Evolutionary conservation across 2,797 vertebrate species (phyloP).

Genomic region (Fistularia tabacaria): DNA sequence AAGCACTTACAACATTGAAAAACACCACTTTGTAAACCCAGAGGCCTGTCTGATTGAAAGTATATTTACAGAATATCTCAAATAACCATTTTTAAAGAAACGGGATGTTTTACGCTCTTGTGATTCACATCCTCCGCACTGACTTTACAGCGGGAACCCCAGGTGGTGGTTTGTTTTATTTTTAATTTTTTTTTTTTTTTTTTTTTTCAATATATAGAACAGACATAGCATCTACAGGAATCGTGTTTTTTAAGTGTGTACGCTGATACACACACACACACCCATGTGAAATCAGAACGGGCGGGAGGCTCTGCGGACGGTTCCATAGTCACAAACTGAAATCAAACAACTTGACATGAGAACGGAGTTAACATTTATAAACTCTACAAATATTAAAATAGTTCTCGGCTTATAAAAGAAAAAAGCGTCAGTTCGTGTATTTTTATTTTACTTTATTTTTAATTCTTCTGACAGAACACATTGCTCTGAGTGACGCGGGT

Average conservation of each 20-base stretch:
- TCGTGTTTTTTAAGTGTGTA: slow-evolving; percentile 2
- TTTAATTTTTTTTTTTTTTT: too few species aligned
- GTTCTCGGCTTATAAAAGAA: slow-evolving; percentile 37
- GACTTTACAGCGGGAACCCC: slow-evolving; percentile 32
- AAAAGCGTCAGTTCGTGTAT: slow-evolving; percentile 10
- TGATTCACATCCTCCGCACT: slow-evolving; percentile 59
- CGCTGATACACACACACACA: slow-evolving; percentile 25
- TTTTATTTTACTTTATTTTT: slow-evolving; percentile 1
- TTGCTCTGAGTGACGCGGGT: too few species aligned
- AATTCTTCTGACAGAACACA: slow-evolving; percentile 37
- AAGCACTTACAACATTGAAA: slow-evolving; percentile 30
- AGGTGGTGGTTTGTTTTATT: too few species aligned
- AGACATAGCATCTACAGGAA: slow-evolving; percentile 10
- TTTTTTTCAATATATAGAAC: neutral
- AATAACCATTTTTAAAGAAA: slow-evolving; percentile 6
- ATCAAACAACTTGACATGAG: slow-evolving; percentile 14
- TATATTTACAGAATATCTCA: slow-evolving; percentile 45
- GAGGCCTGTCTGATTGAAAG: slow-evolving; percentile 21
- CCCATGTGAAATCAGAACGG: slow-evolving; percentile 17
- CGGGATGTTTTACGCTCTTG: slow-evolving; percentile 47
- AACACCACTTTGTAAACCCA: slow-evolving; percentile 27
- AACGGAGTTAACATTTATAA: slow-evolving; percentile 22
- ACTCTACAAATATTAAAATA: slow-evolving; percentile 51
- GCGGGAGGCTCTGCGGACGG: too few species aligned
- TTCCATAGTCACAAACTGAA: slow-evolving; percentile 17